Conservation (phyloP, 2,797 vertebrate genomes). For the Syngnathus rostellatus region DNA sequence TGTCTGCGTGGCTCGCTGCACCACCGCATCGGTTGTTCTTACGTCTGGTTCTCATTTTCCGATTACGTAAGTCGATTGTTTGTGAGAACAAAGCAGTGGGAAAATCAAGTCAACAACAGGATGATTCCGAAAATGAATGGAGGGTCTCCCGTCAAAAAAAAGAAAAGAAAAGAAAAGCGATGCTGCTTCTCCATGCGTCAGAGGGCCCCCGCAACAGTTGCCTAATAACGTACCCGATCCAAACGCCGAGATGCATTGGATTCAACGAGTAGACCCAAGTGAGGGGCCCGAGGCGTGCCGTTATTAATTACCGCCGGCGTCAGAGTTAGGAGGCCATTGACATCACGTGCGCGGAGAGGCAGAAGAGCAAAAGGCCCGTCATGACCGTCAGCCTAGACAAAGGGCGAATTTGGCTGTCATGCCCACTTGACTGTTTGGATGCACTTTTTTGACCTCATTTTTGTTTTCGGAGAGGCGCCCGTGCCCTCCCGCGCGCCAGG, state of each 20-base stretch:
- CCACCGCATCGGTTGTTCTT: slow-evolving; percentile 2
- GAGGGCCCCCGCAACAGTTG: slow-evolving; percentile 13
- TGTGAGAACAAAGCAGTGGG: background rate
- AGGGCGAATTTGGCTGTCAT: slow-evolving; percentile 68
- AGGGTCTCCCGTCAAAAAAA: no score
- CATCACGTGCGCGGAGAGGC: slow-evolving; percentile 53
- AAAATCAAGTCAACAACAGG: slow-evolving; percentile 56
- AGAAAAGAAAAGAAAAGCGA: slow-evolving; percentile 2
- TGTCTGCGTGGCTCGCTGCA: background rate
- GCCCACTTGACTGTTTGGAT: slow-evolving; percentile 73
- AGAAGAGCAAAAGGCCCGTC: slow-evolving; percentile 54
- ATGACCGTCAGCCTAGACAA: slow-evolving; percentile 67
- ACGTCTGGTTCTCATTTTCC: slow-evolving; percentile 61
- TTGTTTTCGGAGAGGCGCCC: slow-evolving; percentile 43
- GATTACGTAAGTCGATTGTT: slow-evolving; percentile 48
- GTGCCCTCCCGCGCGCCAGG: slow-evolving; percentile 36
- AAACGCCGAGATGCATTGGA: slow-evolving; percentile 24
- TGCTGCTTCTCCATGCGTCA: slow-evolving; percentile 31
- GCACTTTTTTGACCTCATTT: slow-evolving; percentile 44
- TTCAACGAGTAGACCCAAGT: slow-evolving; percentile 33
- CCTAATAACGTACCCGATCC: slow-evolving; percentile 36
- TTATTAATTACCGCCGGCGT: slow-evolving; percentile 60
- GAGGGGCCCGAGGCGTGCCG: slow-evolving; percentile 48
- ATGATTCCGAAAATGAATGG: slow-evolving; percentile 27
- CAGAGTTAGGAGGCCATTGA: slow-evolving; percentile 50